Evolutionary conservation across 2,888 invertebrate species (phyloP), one percentile per base, ranked within the genome.

Genomic region (Neoitamus cyanurus): DNA sequence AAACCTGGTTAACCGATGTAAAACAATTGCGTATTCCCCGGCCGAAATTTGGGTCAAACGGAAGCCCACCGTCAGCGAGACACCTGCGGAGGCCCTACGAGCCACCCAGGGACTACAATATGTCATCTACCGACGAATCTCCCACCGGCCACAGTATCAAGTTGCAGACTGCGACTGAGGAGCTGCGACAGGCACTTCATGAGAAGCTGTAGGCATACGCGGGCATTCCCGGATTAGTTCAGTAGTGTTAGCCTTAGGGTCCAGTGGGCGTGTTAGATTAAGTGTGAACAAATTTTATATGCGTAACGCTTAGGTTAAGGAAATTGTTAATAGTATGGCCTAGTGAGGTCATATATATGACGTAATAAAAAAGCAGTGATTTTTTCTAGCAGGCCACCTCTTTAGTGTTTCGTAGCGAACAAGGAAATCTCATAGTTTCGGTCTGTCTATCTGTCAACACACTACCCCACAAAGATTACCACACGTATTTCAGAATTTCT

Each of bases 11-110:
- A 88, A 94, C 94, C 87, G 96, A 97, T 90, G 95, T 97, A 75
- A 96, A 96, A 90, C 94, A 95, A 87, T 94, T 97, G 86, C 93
- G 95, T 88, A 97, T 97, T 88, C 97, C 97, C 31, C 93, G 97
- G 87, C 97, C 97, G 4, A 97, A 97, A 92, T 96, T 96, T 89
- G 93, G 89, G 85, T 88, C 90, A 28, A 88, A 87, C 87, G 92
- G 90, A n/a, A 83, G 70, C 42, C 70, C 83, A 28, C 70, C 83
- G n/a, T 34, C 70, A 31, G 9, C 37, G 1, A 15, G 83, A n/a
- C 83, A 83, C 28, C 15, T 69, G 70, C 20, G 70, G 25, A 94
- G 93, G 88, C 95, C 95, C 84, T 94, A 92, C 85, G 95, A 95
- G 88, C 95, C 95, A 15, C 95, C 95, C 11, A 95, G 96, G 90